Base-by-base conservation (phyloP, 2,113 vertebrate genomes). In the Scartelaos histophorus region DNA sequence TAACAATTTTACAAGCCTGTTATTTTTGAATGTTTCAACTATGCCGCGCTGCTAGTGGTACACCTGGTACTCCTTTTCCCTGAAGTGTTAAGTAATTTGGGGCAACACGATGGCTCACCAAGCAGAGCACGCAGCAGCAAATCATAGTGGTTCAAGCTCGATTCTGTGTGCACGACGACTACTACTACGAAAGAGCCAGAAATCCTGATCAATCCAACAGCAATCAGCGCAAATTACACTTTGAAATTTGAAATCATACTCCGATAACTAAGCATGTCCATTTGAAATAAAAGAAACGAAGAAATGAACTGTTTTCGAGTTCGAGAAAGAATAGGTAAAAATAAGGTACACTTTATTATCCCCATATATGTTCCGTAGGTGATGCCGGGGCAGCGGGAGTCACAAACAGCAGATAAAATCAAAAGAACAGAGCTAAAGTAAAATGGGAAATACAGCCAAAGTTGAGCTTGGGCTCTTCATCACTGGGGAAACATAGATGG, bases 21-120 rank as follows among this genome's bases (percentile, higher is more conserved):
- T 67, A n/a, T 78, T 65, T 75, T 25, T 1, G 67, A 75, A 75
- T 61, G 57, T 24, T 75, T 74, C 35, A 34, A 73, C 1, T 19
- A 17, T 49, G 54, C 43, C 9, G 10, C 21, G 12, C 38, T 66
- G 65, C 38, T 66, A 17, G 65, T 24, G 38, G 45, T 66, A 66
- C n/a, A 66, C 65, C 65, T 66, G 65, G 13, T 13, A 22, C 38
- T 24, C 11, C 21, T 45, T 66, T 66, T 47, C 45, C 45, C 38
- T 47, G 61, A 64, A 64, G 65, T 66, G 65, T 66, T 29, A 47
- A 66, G 65, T 46, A 66, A 66, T 46, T 22, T 21, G 22, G 65
- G 38, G 61, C 61, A 64, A 38, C 61, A 12, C 29, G 10, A 64
- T 21, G 34, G 61, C 61, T 64, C 61, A 64, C 34, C 29, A 61